phyloP scores from a whole-genome alignment of 2,797 vertebrate species.

The Enteromius mattozi region DNA sequence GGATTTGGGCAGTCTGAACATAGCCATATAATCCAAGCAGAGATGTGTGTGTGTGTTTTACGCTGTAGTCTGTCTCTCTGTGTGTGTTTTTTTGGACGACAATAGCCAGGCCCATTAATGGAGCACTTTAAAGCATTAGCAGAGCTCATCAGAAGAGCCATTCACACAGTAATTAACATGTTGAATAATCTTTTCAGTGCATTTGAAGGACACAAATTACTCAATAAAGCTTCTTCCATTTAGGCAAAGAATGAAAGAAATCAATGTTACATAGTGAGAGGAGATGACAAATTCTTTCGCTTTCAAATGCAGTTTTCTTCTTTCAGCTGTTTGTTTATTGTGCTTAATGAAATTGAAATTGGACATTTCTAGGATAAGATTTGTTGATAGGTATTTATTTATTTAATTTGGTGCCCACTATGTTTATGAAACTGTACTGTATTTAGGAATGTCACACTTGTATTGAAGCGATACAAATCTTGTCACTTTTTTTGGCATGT shows the following conservation, averaged over 20 bases:
- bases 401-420: neutral
- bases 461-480: neutral
- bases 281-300: constrained; percentile 90
- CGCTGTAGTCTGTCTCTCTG: no score
- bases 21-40: neutral
- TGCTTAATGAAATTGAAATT: constrained; percentile 70
- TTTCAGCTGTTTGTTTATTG: constrained; percentile 41
- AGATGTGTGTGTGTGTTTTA: neutral
- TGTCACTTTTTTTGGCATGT: neutral
- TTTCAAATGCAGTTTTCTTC: constrained; percentile 91
- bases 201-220: constrained; percentile 93
- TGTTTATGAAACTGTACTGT: neutral
- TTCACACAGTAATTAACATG: constrained; percentile 99
- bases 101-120: constrained; percentile 78
- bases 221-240: constrained; percentile 78
- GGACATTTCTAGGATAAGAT: constrained; percentile 78
- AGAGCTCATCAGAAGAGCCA: constrained; percentile 87
- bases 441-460: neutral
- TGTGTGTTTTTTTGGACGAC: constrained; percentile 61
- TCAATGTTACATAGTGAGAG: constrained; percentile 84
- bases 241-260: constrained; percentile 75
- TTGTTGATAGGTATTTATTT: neutral
- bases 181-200: constrained; percentile 98
- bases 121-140: constrained; percentile 82
- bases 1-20: neutral